Conservation (phyloP, 2,888 invertebrate species). For the Neoitamus cyanurus region DNA sequence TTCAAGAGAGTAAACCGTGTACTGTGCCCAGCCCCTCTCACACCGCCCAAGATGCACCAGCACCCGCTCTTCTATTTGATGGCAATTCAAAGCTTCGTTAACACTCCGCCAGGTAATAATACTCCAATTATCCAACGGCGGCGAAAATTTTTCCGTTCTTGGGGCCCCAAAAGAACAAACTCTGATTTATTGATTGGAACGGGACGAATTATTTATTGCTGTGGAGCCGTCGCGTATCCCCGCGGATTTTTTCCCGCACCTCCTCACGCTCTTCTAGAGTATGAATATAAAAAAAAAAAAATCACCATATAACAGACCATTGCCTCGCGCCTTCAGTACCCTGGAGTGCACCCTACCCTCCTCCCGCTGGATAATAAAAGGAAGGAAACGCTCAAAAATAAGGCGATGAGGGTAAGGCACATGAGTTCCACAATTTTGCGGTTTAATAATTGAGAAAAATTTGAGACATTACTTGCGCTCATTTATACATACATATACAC, state of each 20-base stretch:
- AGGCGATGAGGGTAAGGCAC: constrained; percentile 28
- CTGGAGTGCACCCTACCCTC: too few species aligned
- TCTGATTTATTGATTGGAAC: constrained; percentile 45
- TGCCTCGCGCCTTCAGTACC: background rate
- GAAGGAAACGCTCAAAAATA: background rate
- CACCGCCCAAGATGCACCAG: too few species aligned
- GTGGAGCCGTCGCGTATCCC: background rate
- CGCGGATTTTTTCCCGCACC: background rate
- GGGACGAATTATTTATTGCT: constrained; percentile 44
- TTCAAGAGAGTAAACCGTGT: too few species aligned
- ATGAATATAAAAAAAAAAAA: too few species aligned
- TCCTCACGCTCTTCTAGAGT: background rate
- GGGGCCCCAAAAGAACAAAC: constrained; percentile 16
- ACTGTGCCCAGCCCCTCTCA: too few species aligned
- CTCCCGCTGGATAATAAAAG: background rate
- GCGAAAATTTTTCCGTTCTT: constrained; percentile 16
- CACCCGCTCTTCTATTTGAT: too few species aligned
- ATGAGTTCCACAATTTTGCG: constrained; percentile 36
- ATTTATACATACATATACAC: background rate
- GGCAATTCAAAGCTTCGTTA: constrained; percentile 43
- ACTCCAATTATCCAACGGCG: constrained; percentile 42
- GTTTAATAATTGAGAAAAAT: constrained; percentile 41
- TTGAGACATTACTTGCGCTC: constrained; percentile 37
- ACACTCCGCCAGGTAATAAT: constrained; percentile 30
- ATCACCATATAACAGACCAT: too few species aligned